phyloP scores from a whole-genome alignment of 2,113 vertebrate species.

The Octodon degus region DNA sequence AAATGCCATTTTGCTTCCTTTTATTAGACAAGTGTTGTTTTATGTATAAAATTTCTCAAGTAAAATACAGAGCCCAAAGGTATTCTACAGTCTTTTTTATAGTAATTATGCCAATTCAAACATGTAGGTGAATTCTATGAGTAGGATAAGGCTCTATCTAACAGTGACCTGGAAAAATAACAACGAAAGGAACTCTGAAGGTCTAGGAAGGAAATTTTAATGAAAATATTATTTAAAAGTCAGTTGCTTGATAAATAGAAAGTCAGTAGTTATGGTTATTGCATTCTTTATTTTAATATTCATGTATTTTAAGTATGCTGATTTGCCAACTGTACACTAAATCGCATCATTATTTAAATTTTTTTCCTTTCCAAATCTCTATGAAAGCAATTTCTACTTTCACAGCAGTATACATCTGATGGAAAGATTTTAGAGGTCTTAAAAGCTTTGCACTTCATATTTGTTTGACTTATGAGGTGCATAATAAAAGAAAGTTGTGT shows the following conservation, averaged over 20 bases:
- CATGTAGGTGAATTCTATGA: conserved; percentile 52
- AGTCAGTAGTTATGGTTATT: conserved; percentile 67
- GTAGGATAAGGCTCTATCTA: background rate
- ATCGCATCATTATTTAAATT: conserved; percentile 72
- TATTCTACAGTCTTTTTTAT: conserved; percentile 46
- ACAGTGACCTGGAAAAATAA: conserved; percentile 45
- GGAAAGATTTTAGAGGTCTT: conserved; percentile 75
- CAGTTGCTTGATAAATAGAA: conserved; percentile 62
- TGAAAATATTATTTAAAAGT: conserved; percentile 72
- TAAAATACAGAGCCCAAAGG: conserved; percentile 51
- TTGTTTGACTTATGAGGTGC: conserved; percentile 60
- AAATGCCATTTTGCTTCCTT: conserved; percentile 41
- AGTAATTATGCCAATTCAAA: conserved; percentile 70
- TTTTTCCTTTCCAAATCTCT: conserved; percentile 73
- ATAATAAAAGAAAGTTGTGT: conserved; percentile 57
- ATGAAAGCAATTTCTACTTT: conserved; percentile 77
- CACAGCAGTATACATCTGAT: conserved; percentile 71
- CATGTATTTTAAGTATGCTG: conserved; percentile 75
- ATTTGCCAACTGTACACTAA: conserved; percentile 73
- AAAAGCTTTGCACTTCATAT: conserved; percentile 77
- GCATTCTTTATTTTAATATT: conserved; percentile 75
- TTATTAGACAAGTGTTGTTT: conserved; percentile 58
- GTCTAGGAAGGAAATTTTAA: conserved; percentile 40
- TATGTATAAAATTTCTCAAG: conserved; percentile 64
- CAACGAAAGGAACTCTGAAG: conserved; percentile 53